phyloP scores from a whole-genome alignment of 2,888 invertebrate genomes.

The Morpho deidamia region DNA sequence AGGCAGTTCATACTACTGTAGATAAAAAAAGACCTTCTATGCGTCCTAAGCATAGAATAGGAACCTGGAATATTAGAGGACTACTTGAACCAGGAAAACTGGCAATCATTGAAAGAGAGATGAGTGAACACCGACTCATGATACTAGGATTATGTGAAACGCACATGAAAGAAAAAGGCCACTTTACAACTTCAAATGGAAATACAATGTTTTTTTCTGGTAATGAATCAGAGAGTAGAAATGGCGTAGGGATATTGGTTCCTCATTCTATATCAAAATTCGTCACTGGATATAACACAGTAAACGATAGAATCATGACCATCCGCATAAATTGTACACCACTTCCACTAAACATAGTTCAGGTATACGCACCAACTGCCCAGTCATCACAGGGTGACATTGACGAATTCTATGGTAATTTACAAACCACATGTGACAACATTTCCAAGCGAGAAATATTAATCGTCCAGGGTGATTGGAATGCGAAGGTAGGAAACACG shows the following conservation, averaged over 20 bases:
- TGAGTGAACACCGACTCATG: not conserved
- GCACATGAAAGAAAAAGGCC: constrained; percentile 6
- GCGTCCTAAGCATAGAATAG: not conserved
- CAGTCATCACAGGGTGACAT: not conserved
- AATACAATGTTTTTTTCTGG: constrained; percentile 15
- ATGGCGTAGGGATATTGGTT: constrained; percentile 17
- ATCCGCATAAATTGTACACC: not conserved
- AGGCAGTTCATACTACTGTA: no score
- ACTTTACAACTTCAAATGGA: not conserved
- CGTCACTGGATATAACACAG: constrained; percentile 3
- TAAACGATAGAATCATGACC: not conserved
- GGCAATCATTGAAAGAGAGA: constrained; percentile 3
- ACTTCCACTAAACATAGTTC: not conserved
- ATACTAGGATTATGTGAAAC: constrained; percentile 3
- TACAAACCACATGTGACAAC: not conserved
- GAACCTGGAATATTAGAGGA: constrained; percentile 8
- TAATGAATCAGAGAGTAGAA: constrained; percentile 4
- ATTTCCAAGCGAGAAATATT: not conserved
- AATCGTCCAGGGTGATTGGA: constrained; percentile 18
- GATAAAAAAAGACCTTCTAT: no score
- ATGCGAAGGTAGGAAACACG: constrained; percentile 18
- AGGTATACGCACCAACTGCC: not conserved
- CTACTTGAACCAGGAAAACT: constrained; percentile 8
- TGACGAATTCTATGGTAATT: not conserved
- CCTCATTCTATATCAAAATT: not conserved